These are phyloP conservation scores for Proterorhinus semilunaris DNA, from an alignment of 2,113 vertebrate species.

Conservation along the genomic window DNA sequence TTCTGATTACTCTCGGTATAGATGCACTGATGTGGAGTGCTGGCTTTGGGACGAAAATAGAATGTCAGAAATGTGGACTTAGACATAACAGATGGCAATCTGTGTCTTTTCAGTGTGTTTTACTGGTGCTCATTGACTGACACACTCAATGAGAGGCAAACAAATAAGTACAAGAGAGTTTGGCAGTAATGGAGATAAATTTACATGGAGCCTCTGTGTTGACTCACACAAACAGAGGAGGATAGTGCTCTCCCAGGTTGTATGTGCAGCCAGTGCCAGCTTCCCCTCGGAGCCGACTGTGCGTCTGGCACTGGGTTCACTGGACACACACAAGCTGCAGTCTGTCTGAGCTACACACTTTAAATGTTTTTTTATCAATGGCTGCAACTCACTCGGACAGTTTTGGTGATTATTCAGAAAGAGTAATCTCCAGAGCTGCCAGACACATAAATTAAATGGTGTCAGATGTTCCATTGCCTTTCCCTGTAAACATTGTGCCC, in stretches of 20 bases:
- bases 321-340: slow-evolving; percentile 63
- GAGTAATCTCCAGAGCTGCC: slow-evolving; percentile 45
- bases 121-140: slow-evolving; percentile 20
- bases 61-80: slow-evolving; percentile 41
- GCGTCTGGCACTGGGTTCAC: slow-evolving; percentile 65
- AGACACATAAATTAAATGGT: slow-evolving; percentile 28
- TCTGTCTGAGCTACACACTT: slow-evolving; percentile 55
- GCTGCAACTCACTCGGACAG: slow-evolving; percentile 54
- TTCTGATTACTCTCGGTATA: slow-evolving; percentile 48
- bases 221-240: slow-evolving; percentile 46
- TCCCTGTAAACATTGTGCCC: slow-evolving; percentile 53
- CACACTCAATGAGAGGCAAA: slow-evolving; percentile 38
- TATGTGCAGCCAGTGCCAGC: slow-evolving; percentile 56
- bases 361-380: slow-evolving; percentile 62
- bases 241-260: slow-evolving; percentile 25
- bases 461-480: background rate
- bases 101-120: slow-evolving; percentile 25
- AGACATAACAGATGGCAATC: slow-evolving; percentile 23
- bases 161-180: slow-evolving; percentile 49
- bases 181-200: slow-evolving; percentile 49
- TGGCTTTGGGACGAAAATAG: slow-evolving; percentile 40
- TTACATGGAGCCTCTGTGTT: slow-evolving; percentile 43
- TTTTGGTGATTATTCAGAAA: slow-evolving; percentile 65
- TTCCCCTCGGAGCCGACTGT: slow-evolving; percentile 63
- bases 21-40: slow-evolving; percentile 23